Conservation (phyloP, 2,888 invertebrate genomes). For the Drosophila monieri region DNA sequence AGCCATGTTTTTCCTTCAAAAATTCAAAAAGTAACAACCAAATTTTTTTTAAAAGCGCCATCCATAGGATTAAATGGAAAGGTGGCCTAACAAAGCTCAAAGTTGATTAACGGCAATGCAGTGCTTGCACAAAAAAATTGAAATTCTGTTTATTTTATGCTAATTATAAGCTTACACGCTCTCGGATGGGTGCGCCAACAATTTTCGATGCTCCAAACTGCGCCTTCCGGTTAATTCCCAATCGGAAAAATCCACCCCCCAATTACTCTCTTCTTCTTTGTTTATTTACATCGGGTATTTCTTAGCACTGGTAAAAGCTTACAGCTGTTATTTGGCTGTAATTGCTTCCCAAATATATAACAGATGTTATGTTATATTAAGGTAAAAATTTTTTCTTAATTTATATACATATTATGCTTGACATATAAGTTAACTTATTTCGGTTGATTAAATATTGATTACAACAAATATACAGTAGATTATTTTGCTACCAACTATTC, state of each 20-base stretch:
- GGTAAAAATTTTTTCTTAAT: too few species aligned
- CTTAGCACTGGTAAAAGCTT: background rate
- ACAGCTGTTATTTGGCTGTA: slow-evolving; percentile 8
- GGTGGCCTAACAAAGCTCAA: background rate
- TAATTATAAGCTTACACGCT: background rate
- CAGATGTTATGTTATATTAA: too few species aligned
- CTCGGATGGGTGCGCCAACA: background rate
- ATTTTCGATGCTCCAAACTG: slow-evolving; percentile 1
- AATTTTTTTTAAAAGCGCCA: background rate
- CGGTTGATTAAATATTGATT: too few species aligned
- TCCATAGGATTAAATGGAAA: background rate
- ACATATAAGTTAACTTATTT: too few species aligned
- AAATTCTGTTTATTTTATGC: background rate
- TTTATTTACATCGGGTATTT: slow-evolving; percentile 14
- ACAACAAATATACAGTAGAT: too few species aligned
- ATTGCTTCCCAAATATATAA: too few species aligned
- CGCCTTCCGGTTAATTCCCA: background rate
- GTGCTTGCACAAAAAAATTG: background rate
- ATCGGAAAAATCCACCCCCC: background rate
- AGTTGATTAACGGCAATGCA: background rate
- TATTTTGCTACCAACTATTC: too few species aligned
- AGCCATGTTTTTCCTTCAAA: slow-evolving; percentile 9
- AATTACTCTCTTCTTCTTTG: background rate
- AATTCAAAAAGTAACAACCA: background rate
- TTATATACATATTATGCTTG: too few species aligned